Conservation (phyloP, 1,140 invertebrate species). For the Brachionus koreanus region DNA sequence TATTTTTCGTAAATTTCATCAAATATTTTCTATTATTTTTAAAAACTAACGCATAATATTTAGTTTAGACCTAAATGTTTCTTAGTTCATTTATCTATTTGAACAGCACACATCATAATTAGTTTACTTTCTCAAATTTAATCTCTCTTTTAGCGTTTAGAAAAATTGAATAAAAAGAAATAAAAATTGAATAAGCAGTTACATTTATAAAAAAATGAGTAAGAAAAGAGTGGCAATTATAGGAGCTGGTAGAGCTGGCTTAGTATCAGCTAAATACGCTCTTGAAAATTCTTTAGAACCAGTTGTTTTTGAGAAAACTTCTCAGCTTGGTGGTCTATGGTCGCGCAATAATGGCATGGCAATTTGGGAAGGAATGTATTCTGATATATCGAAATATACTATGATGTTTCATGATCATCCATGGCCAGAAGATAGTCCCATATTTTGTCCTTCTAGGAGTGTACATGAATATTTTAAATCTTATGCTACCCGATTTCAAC, state of each 20-base stretch:
- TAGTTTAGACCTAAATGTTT: too few relatives aligned
- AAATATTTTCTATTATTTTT: too few relatives aligned
- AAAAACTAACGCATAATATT: too few relatives aligned
- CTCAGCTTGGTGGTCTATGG: background rate
- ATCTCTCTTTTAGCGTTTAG: too few relatives aligned
- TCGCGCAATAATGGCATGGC: background rate
- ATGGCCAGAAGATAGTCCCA: constrained; percentile 63
- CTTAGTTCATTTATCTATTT: too few relatives aligned
- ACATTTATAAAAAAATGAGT: too few relatives aligned
- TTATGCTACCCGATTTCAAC: constrained; percentile 62
- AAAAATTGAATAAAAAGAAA: too few relatives aligned
- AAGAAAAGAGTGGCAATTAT: constrained; percentile 4
- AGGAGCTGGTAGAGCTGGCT: constrained; percentile 11
- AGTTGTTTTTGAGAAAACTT: background rate
- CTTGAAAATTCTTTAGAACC: background rate
- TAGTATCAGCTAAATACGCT: background rate
- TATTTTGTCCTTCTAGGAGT: constrained; percentile 73
- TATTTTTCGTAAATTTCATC: too few relatives aligned
- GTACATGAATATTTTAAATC: constrained; percentile 74
- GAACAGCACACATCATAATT: too few relatives aligned
- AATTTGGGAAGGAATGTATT: constrained; percentile 58
- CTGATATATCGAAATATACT: constrained; percentile 81
- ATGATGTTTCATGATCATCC: constrained; percentile 81
- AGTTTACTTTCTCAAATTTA: too few relatives aligned
- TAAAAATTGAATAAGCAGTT: too few relatives aligned